A percentile compares a stretch with the other conserved stretches of the same genome.
Evolutionary conservation across 2,888 invertebrate species (phyloP).

Genomic region (Ophonus ardosiacus): DNA sequence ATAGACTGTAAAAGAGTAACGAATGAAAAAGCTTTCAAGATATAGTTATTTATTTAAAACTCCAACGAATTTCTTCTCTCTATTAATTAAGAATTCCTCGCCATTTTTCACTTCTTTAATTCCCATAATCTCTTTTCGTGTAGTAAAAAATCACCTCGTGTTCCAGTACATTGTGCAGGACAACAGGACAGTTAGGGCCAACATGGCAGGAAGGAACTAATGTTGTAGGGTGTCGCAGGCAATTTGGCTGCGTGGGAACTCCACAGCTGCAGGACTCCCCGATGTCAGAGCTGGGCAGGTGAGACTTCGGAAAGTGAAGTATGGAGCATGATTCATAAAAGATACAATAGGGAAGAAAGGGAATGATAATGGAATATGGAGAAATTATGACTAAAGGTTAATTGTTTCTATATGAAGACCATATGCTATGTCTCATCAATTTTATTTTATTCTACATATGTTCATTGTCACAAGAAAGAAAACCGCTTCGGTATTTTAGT

Average conservation of each 20-base stretch:
- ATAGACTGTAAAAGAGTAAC: too few relatives aligned
- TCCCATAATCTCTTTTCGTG: background rate
- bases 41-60: background rate
- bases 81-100: background rate
- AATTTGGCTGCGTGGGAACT: constrained; percentile 57
- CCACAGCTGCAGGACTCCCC: constrained; percentile 24
- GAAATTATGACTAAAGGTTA: background rate
- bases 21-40: background rate
- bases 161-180: constrained; percentile 31
- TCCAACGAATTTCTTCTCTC: background rate
- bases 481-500: too few relatives aligned
- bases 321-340: background rate
- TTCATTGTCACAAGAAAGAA: background rate
- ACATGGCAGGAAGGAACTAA: constrained; percentile 6
- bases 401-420: background rate
- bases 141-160: constrained; percentile 20
- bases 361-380: background rate
- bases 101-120: constrained; percentile 16
- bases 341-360: background rate
- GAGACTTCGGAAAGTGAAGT: background rate
- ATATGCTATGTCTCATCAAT: background rate
- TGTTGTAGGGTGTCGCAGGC: constrained; percentile 41
- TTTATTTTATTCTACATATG: background rate
- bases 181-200: background rate
- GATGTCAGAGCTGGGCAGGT: background rate